A percentile compares a stretch with the other conserved stretches of the same genome.
Evolutionary conservation across 1,140 invertebrate genomes (phyloP).

Genomic region (Drosophila auraria): DNA sequence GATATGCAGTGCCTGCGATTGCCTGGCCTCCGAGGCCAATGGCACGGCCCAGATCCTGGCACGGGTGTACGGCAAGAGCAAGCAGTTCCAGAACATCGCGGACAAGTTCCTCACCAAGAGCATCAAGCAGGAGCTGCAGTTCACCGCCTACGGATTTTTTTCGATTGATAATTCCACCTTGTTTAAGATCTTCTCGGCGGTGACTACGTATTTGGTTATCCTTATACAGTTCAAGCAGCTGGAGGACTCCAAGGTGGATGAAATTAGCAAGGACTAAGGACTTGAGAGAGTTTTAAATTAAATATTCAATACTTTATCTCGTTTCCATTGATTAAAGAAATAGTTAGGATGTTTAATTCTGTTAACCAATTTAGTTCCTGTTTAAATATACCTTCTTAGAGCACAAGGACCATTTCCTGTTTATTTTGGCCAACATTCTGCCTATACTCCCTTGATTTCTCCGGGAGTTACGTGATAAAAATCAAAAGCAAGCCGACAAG

Average conservation of each 20-base stretch:
- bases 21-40: conserved; percentile 71
- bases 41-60: conserved; percentile 74
- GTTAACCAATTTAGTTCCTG: no score
- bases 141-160: conserved; percentile 83
- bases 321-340: background rate
- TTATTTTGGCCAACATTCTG: background rate
- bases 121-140: conserved; percentile 81
- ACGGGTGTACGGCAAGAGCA: conserved; percentile 74
- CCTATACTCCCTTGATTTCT: conserved; percentile 8
- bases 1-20: conserved; percentile 71
- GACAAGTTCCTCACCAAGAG: conserved; percentile 84
- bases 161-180: conserved; percentile 82
- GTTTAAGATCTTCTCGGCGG: conserved; percentile 83
- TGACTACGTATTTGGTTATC: conserved; percentile 81
- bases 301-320: no score
- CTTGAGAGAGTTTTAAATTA: no score
- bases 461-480: conserved; percentile 19
- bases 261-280: conserved; percentile 16
- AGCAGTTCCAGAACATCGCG: conserved; percentile 80
- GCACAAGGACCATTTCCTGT: background rate
- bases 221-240: conserved; percentile 82
- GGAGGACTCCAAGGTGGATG: conserved; percentile 77
- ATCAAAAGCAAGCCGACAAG: conserved; percentile 17
- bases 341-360: background rate
- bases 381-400: no score